Evolutionary conservation across 2,888 invertebrate genomes (phyloP).

Genomic region (Caenorhabditis afra): DNA sequence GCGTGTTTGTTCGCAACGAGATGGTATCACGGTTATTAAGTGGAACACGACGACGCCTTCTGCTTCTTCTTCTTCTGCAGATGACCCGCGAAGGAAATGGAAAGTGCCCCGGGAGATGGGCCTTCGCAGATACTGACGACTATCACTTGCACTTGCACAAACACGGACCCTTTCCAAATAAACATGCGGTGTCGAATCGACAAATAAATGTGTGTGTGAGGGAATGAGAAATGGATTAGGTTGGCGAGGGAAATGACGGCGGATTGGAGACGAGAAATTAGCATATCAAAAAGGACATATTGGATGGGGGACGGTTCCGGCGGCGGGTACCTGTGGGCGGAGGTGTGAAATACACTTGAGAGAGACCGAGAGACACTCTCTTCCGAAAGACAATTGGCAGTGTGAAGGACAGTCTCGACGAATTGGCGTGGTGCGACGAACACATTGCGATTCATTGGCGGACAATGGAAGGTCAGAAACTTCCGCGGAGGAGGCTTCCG

Average conservation of each 20-base stretch:
- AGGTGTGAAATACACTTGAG: slow-evolving; percentile 52
- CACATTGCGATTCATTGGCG: background rate
- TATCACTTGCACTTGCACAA: slow-evolving; percentile 20
- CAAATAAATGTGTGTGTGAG: slow-evolving; percentile 24
- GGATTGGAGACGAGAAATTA: slow-evolving; percentile 21
- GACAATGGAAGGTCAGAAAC: background rate
- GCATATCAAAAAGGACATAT: slow-evolving; percentile 59
- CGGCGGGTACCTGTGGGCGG: background rate
- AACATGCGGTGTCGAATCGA: slow-evolving; percentile 6
- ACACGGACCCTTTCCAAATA: slow-evolving; percentile 32
- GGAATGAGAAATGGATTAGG: slow-evolving; percentile 28
- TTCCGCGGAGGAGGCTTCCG: too few species aligned
- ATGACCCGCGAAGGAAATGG: slow-evolving; percentile 11
- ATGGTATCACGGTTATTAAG: slow-evolving; percentile 58
- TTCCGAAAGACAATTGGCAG: slow-evolving; percentile 44
- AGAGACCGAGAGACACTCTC: slow-evolving; percentile 11
- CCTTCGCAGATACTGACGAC: too few species aligned
- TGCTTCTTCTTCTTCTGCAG: too few species aligned
- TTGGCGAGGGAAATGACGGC: slow-evolving; percentile 6
- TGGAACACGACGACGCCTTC: too few species aligned
- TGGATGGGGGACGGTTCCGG: slow-evolving; percentile 14
- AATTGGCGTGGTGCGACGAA: too few species aligned
- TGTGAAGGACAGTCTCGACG: slow-evolving; percentile 42
- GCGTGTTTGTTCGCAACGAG: slow-evolving; percentile 32
- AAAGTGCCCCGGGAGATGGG: background rate